These are phyloP conservation scores for Microcebus lehilahytsara DNA, from an alignment of 2,113 vertebrate genomes.

Conservation along the genomic window DNA sequence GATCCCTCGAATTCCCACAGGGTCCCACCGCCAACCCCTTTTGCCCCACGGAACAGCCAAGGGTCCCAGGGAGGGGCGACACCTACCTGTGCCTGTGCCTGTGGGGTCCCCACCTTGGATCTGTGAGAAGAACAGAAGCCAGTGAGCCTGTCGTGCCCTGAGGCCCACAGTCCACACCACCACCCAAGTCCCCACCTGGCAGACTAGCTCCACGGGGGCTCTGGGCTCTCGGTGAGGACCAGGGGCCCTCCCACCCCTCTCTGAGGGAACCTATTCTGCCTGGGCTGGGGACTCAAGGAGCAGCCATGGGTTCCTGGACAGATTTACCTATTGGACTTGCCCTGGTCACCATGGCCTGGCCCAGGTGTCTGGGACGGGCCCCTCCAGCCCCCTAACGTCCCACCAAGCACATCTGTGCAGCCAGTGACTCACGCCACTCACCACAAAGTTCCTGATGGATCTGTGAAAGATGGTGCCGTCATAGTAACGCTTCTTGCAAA, in stretches of 20 bases:
- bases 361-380: not conserved
- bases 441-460: slow-evolving; percentile 98
- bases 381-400: not conserved
- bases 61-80: not conserved
- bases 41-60: accelerated
- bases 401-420: not conserved
- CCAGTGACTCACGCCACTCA: slow-evolving; percentile 71
- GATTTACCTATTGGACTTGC: not conserved
- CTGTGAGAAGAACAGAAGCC: slow-evolving; percentile 80
- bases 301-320: not conserved
- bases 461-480: slow-evolving; percentile 95
- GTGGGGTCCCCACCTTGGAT: slow-evolving; percentile 98
- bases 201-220: accelerated
- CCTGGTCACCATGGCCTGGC: not conserved
- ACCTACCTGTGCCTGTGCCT: slow-evolving; percentile 94
- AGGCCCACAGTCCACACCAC: not conserved
- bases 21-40: accelerated
- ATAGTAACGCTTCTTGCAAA: slow-evolving; percentile 96
- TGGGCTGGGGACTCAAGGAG: not conserved
- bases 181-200: not conserved
- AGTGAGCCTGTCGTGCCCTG: not conserved
- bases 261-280: not conserved
- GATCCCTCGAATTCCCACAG: not conserved
- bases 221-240: not conserved
- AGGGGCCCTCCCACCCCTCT: not conserved